Base-by-base conservation (phyloP, 2,888 invertebrate genomes). In the Tortricodes alternella region DNA sequence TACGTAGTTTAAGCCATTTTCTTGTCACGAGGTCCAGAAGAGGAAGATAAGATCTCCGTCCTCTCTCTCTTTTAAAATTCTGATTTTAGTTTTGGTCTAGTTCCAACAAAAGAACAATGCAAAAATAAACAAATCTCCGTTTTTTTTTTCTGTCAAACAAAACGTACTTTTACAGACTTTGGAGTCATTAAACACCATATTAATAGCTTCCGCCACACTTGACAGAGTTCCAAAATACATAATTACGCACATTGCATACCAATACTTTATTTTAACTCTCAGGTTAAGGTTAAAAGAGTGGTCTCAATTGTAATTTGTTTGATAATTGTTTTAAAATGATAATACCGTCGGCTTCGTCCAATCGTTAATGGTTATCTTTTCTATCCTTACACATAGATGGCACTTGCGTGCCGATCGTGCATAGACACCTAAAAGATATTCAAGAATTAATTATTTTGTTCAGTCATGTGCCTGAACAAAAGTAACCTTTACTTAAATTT, bases 221-320 rank as follows among this genome's bases (percentile, higher is more conserved):
- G 56, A 50, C 49, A 38, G n/a, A 18, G 56, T 56, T 56, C 56
- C 56, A 56, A 50, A 43, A 49, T 55, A 49, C 32, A 34, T 46
- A 39, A 43, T 27, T 13, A 21, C 7, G 27, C 29, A 39, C 18
- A 19, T 19, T 53, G 53, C 46, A 48, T 41, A 39, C 50, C 38
- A 32, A 29, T 23, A 32, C n/a, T 19, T 6, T 29, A 29, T 29
- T 29, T 29, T 29, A 29, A 6, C 8, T 5, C 39, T 11, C 50
- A 23, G 29, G 41, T 51, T 41, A 39, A 51, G 50, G 50, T 41
- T 51, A 41, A 11, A 16, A 1, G 23, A 41, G 50, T 16, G 9
- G 41, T 29, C 9, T n/a, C 1, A 29, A 29, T n/a, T 29, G 29
- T 9, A 29, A 9, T n/a, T 11, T 16, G 1, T 34, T 21, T 51